phyloP scores from a whole-genome alignment of 23 tunicate genomes.

The Pegea sp. region DNA sequence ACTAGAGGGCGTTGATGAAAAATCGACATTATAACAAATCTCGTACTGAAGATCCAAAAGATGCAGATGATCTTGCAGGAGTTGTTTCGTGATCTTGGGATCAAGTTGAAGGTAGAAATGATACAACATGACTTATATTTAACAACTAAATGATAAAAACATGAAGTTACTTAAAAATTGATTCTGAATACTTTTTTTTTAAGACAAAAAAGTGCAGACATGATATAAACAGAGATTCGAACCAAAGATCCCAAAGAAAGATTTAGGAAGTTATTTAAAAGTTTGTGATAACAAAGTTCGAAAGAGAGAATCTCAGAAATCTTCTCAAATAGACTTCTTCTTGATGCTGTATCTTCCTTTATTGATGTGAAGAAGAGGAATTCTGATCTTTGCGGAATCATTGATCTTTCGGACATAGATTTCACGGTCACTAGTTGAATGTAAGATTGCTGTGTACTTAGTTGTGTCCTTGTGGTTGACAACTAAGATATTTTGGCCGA shows the following conservation, averaged over 20 bases:
- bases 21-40: constrained; percentile 11
- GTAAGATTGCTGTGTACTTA: constrained; percentile 21
- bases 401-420: constrained; percentile 32
- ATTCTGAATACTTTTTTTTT: too few species aligned
- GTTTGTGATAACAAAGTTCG: neutral
- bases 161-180: too few species aligned
- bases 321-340: constrained; percentile 17
- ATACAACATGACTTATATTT: too few species aligned
- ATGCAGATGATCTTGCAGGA: neutral
- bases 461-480: constrained; percentile 45
- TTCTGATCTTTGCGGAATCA: constrained; percentile 27
- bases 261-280: too few species aligned
- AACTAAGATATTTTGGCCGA: constrained; percentile 50
- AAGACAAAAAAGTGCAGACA: too few species aligned
- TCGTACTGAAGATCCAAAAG: constrained; percentile 4
- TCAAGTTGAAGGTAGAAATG: too few species aligned
- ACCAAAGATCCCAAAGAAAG: too few species aligned
- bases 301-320: neutral
- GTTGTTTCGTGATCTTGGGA: neutral
- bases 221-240: too few species aligned
- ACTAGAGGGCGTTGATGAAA: too few species aligned
- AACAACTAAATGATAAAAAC: too few species aligned
- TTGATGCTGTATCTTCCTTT: constrained; percentile 69
- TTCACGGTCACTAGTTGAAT: constrained; percentile 55
- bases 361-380: constrained; percentile 47